Percentiles rank a stretch among this genome's conserved stretches.
phyloP scores from a whole-genome alignment of 1,140 invertebrate species.

The Branchinecta lynchi region DNA sequence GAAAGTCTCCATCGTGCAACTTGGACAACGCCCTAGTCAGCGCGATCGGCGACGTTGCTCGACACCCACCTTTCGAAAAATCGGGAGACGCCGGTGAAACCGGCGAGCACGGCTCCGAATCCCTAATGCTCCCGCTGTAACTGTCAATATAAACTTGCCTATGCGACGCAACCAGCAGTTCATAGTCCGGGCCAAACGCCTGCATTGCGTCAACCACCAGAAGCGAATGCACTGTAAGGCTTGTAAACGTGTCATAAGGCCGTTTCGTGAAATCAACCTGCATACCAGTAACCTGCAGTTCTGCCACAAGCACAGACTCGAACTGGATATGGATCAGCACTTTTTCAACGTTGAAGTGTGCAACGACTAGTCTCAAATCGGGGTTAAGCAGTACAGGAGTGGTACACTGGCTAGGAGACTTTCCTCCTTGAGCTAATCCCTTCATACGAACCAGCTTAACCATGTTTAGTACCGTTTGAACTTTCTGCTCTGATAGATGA shows the following conservation, averaged over 20 bases:
- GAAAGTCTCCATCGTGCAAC: conserved; percentile 25
- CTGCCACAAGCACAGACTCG: conserved; percentile 64
- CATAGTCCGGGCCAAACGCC: conserved; percentile 86
- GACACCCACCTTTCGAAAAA: conserved; percentile 31
- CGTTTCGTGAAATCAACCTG: conserved; percentile 53
- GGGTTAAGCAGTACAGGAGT: conserved; percentile 22
- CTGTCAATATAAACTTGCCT: conserved; percentile 88
- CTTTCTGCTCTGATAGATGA: conserved; percentile 77
- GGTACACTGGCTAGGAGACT: conserved; percentile 1
- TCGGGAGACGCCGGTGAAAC: conserved; percentile 51
- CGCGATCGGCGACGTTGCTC: conserved; percentile 39
- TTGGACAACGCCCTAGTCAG: conserved; percentile 41
- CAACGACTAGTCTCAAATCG: conserved; percentile 51
- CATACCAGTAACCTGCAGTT: conserved; percentile 77
- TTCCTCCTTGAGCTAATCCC: not conserved
- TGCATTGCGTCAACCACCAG: conserved; percentile 85
- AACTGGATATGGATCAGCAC: conserved; percentile 69
- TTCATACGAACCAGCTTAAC: conserved; percentile 22
- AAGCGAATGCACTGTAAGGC: conserved; percentile 75
- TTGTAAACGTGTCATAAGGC: conserved; percentile 51
- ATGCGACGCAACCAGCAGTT: conserved; percentile 80
- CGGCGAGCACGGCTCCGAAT: conserved; percentile 77
- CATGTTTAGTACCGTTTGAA: conserved; percentile 44
- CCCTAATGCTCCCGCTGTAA: conserved; percentile 72
- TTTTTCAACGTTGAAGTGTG: conserved; percentile 75